These are phyloP conservation scores for Scaptomyza hsui DNA, from an alignment of 1,140 invertebrate genomes.

Conservation along the genomic window DNA sequence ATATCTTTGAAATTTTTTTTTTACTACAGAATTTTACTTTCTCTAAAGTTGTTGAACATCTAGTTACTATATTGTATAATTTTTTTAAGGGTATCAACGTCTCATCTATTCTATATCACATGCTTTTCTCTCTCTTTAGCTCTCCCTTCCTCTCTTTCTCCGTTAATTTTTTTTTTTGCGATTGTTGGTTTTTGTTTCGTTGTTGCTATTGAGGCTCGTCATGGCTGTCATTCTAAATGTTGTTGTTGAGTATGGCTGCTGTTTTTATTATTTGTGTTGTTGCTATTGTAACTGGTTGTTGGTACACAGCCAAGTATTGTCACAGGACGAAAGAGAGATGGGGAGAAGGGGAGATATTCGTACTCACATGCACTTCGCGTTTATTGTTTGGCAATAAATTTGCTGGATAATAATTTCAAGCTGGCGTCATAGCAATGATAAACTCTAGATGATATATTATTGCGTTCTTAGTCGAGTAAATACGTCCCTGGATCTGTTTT, in stretches of 20 bases:
- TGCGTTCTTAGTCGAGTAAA: conserved; percentile 80
- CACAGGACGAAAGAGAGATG: not conserved
- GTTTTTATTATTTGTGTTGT: conserved; percentile 21
- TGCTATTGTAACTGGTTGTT: conserved; percentile 28
- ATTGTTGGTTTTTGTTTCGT: conserved; percentile 30
- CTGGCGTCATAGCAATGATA: conserved; percentile 84
- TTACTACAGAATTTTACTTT: too few relatives aligned
- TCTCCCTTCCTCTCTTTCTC: not conserved
- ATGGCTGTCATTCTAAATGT: conserved; percentile 50
- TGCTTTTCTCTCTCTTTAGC: not conserved
- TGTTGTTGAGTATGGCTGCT: conserved; percentile 35
- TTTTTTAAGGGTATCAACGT: too few relatives aligned
- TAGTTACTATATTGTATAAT: too few relatives aligned
- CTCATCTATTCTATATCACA: too few relatives aligned
- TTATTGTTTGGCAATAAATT: conserved; percentile 83
- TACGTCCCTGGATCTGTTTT: conserved; percentile 23
- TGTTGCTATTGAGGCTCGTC: conserved; percentile 56
- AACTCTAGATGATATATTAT: conserved; percentile 84
- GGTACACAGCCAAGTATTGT: conserved; percentile 44
- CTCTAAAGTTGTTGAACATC: too few relatives aligned
- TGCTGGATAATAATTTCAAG: conserved; percentile 83
- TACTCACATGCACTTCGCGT: conserved; percentile 62
- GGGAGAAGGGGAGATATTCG: not conserved
- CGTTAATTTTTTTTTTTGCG: not conserved
- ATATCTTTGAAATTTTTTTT: too few relatives aligned